A percentile compares a stretch with the other conserved stretches of the same genome.
Conservation (phyloP, 2,797 vertebrate species). For the Pelochelys cantorii region DNA sequence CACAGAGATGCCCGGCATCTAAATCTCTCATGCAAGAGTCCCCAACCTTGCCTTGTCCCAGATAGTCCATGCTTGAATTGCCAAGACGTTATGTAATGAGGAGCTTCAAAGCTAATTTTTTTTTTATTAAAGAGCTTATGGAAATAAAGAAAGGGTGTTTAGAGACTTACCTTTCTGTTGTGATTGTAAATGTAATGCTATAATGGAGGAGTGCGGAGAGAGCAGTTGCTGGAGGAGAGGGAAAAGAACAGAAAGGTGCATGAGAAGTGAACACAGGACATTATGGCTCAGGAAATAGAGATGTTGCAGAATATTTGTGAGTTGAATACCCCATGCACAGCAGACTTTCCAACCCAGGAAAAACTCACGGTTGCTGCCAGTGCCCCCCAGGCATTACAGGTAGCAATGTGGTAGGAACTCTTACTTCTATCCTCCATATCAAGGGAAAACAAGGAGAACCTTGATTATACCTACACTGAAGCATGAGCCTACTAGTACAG, state of each 20-base stretch:
- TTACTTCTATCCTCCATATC: background rate
- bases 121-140: background rate
- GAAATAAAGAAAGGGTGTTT: background rate
- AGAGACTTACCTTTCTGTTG: background rate
- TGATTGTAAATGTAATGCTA: background rate
- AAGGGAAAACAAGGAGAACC: background rate
- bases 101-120: background rate
- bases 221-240: background rate
- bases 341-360: background rate
- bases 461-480: background rate
- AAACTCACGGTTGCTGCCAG: background rate
- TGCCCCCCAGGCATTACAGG: background rate
- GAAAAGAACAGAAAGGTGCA: background rate
- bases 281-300: background rate
- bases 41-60: background rate
- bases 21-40: background rate
- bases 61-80: background rate
- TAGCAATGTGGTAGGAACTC: background rate
- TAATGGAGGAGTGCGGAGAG: background rate
- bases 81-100: background rate
- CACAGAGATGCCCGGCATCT: background rate
- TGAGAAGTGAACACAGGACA: background rate
- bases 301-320: background rate
- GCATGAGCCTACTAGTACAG: background rate
- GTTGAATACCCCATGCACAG: background rate